A percentile compares a stretch with the other conserved stretches of the same genome.
phyloP scores from a whole-genome alignment of 2,888 invertebrate species.

The Zaprionus lineosus region DNA sequence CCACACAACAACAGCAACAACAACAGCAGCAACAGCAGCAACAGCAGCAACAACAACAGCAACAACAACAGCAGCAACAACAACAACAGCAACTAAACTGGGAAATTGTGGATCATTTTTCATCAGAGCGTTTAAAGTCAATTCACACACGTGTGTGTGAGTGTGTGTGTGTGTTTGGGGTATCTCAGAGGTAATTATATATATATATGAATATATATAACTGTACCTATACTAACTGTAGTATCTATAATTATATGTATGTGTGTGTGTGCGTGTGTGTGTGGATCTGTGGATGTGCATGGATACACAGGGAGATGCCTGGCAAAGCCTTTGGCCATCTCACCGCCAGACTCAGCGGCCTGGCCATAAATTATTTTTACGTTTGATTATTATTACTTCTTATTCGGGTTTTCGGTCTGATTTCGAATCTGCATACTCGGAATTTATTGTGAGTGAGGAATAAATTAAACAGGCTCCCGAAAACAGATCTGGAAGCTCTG shows the following conservation, averaged over 20 bases:
- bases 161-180: conserved; percentile 9
- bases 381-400: conserved; percentile 74
- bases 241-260: no score
- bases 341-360: conserved; percentile 49
- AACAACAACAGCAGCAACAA: neutral
- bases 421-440: conserved; percentile 44
- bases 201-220: conserved; percentile 2
- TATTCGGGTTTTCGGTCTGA: conserved; percentile 51
- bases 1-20: conserved; percentile 24
- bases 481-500: conserved; percentile 32
- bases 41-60: neutral
- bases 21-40: conserved; percentile 11
- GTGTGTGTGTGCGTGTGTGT: no score
- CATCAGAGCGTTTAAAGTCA: conserved; percentile 50
- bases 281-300: no score
- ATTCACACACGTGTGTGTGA: no score
- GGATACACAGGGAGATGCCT: no score
- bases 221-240: neutral
- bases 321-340: conserved; percentile 44
- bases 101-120: conserved; percentile 41
- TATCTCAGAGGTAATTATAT: conserved; percentile 3
- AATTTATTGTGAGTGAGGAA: conserved; percentile 68
- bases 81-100: conserved; percentile 1
- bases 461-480: conserved; percentile 64
- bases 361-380: conserved; percentile 75